A percentile compares a stretch with the other conserved stretches of the same genome.
Conservation (phyloP, 2,888 invertebrate genomes). For the Proisotoma minuta region DNA sequence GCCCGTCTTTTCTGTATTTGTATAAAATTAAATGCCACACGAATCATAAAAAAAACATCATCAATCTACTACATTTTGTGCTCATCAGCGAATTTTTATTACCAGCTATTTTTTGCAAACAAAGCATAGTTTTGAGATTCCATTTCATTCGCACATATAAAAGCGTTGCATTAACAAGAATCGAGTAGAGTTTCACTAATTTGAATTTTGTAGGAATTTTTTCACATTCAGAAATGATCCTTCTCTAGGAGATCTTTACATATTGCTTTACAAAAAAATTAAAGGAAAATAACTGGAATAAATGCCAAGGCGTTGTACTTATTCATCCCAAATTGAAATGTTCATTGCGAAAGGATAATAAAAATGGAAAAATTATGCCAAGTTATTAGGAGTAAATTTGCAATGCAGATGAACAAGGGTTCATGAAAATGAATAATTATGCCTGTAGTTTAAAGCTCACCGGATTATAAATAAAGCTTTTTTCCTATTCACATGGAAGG, state of each 20-base stretch:
- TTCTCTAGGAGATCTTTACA: too few species aligned
- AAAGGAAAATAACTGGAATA: too few species aligned
- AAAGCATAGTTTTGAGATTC: neutral
- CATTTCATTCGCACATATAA: neutral
- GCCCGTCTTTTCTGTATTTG: too few species aligned
- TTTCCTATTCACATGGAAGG: neutral
- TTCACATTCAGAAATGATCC: neutral
- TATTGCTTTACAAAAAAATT: too few species aligned
- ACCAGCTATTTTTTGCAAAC: neutral
- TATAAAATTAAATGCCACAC: too few species aligned
- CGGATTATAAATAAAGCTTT: constrained; percentile 2
- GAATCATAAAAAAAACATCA: too few species aligned
- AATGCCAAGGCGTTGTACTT: too few species aligned
- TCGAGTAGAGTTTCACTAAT: neutral
- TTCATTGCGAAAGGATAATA: neutral
- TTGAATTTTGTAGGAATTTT: neutral
- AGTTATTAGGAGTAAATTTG: neutral
- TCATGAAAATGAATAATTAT: constrained; percentile 5
- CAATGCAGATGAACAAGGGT: neutral
- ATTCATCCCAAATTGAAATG: neutral
- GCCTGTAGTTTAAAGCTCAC: neutral
- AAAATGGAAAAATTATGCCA: constrained; percentile 4
- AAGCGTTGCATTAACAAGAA: neutral
- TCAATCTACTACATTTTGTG: too few species aligned
- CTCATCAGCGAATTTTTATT: neutral